phyloP scores from a whole-genome alignment of 2,113 vertebrate genomes.

The Cynocephalus volans region DNA sequence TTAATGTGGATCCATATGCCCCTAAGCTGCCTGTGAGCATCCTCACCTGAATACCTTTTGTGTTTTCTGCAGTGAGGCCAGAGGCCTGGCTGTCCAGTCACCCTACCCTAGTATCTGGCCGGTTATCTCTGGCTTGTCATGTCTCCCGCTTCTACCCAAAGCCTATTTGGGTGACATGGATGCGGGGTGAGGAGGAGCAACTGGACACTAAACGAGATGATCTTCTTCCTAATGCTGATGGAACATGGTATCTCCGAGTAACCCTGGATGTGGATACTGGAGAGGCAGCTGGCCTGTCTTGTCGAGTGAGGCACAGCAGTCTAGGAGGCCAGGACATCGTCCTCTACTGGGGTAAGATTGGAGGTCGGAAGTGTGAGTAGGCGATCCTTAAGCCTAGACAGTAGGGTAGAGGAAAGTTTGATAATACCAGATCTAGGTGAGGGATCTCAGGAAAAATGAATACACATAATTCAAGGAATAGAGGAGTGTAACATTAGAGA shows the following conservation, averaged over 20 bases:
- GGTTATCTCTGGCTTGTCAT: background rate
- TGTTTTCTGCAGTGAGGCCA: background rate
- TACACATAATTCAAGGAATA: background rate
- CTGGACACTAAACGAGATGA: background rate
- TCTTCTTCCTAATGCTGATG: background rate
- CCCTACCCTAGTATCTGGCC: too few species aligned
- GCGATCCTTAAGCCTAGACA: background rate
- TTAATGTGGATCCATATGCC: background rate
- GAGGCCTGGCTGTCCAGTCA: constrained; percentile 3
- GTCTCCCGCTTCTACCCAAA: constrained; percentile 41
- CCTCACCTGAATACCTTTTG: background rate
- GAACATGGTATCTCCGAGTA: background rate
- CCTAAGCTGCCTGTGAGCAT: background rate
- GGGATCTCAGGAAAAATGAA: background rate
- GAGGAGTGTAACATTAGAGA: background rate
- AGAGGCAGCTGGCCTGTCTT: background rate
- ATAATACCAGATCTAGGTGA: background rate
- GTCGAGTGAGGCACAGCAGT: background rate
- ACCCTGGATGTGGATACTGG: background rate
- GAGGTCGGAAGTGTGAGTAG: background rate
- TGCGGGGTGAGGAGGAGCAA: background rate
- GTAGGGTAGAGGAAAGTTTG: background rate
- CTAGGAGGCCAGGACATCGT: constrained; percentile 10
- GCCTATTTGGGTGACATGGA: constrained; percentile 6
- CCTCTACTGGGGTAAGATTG: background rate